phyloP scores from a whole-genome alignment of 92 coral and sea anemone species.

The Galaxea fascicularis region DNA sequence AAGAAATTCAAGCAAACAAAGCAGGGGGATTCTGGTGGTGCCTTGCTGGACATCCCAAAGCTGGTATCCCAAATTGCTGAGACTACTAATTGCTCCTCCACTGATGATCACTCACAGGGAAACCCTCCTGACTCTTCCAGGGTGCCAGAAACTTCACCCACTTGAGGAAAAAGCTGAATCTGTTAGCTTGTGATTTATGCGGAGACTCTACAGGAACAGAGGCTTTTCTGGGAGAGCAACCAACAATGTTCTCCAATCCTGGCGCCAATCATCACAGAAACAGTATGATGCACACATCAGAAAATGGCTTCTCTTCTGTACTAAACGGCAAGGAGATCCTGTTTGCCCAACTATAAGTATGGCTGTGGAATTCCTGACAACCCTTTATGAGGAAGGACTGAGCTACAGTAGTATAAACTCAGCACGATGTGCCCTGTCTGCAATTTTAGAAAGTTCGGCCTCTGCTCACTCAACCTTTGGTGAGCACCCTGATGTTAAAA shows the following conservation, averaged over 20 bases:
- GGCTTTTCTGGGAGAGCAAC: slow-evolving; percentile 67
- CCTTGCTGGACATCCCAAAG: slow-evolving; percentile 45
- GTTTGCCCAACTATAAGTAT: slow-evolving; percentile 49
- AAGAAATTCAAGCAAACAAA: slow-evolving; percentile 27
- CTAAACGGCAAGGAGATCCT: slow-evolving; percentile 63
- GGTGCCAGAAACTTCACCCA: slow-evolving; percentile 55
- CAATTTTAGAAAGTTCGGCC: slow-evolving; percentile 3
- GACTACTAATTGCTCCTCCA: slow-evolving; percentile 55
- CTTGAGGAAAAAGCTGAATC: slow-evolving; percentile 49
- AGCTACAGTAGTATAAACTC: slow-evolving; percentile 61
- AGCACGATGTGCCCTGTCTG: slow-evolving; percentile 65
- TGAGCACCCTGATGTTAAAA: slow-evolving; percentile 49
- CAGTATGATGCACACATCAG: slow-evolving; percentile 63
- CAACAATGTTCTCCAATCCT: slow-evolving; percentile 47
- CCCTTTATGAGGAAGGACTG: slow-evolving; percentile 40
- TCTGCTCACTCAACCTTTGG: slow-evolving; percentile 31
- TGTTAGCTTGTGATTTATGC: slow-evolving; percentile 65
- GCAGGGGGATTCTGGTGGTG: slow-evolving; percentile 33
- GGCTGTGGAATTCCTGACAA: slow-evolving; percentile 58
- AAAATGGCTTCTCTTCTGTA: slow-evolving; percentile 64
- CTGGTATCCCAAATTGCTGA: slow-evolving; percentile 36
- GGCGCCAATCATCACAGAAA: slow-evolving; percentile 51
- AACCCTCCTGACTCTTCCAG: slow-evolving; percentile 53
- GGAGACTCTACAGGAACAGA: slow-evolving; percentile 60
- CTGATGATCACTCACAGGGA: slow-evolving; percentile 43